Evolutionary conservation across 2,888 invertebrate species (phyloP).

Genomic region (Panopea generosa): DNA sequence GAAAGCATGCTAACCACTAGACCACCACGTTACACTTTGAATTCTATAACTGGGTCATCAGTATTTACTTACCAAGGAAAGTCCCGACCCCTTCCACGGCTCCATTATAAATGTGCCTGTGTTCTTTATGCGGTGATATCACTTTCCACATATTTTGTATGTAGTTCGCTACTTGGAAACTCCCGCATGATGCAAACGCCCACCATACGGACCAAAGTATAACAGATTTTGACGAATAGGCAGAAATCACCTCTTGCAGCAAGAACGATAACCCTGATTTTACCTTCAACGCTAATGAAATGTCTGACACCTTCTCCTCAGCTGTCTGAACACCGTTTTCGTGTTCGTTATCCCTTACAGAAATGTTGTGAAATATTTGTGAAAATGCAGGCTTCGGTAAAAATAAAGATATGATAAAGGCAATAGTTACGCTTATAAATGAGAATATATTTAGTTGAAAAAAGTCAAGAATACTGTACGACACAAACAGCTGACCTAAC

Average conservation of each 20-base stretch:
- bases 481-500: conserved; percentile 91
- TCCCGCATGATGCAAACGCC: conserved; percentile 91
- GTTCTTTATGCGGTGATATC: conserved; percentile 71
- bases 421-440: conserved; percentile 89
- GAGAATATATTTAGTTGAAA: conserved; percentile 93
- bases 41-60: no score
- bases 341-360: background rate
- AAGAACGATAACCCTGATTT: conserved; percentile 85
- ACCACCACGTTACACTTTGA: no score
- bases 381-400: conserved; percentile 87
- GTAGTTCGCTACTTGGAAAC: conserved; percentile 91
- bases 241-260: conserved; percentile 60
- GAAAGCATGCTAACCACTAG: no score
- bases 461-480: conserved; percentile 89
- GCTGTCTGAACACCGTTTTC: no score
- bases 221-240: conserved; percentile 85
- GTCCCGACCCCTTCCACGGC: conserved; percentile 93
- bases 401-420: conserved; percentile 91
- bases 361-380: conserved; percentile 45
- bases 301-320: no score
- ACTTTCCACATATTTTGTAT: conserved; percentile 93
- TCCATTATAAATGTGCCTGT: conserved; percentile 89
- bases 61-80: conserved; percentile 88
- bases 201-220: conserved; percentile 93
- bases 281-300: background rate